Conservation (phyloP, 2,113 vertebrate species). For the Indri indri region DNA sequence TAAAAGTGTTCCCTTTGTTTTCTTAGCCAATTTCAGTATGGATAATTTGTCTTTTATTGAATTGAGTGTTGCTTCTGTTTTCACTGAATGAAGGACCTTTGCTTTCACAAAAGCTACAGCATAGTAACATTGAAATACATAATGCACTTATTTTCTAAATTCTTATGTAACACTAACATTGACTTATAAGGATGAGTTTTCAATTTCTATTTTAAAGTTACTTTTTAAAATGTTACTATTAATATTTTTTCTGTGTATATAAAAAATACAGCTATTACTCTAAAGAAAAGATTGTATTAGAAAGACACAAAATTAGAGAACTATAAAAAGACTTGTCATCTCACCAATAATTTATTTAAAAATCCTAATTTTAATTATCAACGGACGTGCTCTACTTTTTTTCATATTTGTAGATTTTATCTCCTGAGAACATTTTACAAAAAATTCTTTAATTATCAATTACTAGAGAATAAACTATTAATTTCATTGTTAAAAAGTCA, state of each 20-base stretch:
- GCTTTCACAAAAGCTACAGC: neutral
- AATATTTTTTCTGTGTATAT: neutral
- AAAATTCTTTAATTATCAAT: neutral
- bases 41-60: neutral
- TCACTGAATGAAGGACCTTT: neutral
- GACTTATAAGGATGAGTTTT: neutral
- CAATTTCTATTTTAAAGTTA: constrained; percentile 25
- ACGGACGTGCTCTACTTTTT: neutral
- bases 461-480: neutral
- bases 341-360: constrained; percentile 6
- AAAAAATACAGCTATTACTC: neutral
- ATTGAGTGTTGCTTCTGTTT: constrained; percentile 21
- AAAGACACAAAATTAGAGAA: neutral
- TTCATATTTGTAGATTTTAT: constrained; percentile 7
- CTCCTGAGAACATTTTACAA: neutral
- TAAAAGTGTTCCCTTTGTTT: neutral
- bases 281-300: neutral
- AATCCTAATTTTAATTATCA: neutral
- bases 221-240: neutral
- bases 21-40: neutral
- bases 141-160: neutral
- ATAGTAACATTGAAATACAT: neutral
- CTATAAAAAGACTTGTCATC: neutral
- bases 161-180: neutral
- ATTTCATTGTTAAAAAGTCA: neutral